Evolutionary conservation across 1,140 invertebrate species (phyloP).

Genomic region (Pinna nobilis): DNA sequence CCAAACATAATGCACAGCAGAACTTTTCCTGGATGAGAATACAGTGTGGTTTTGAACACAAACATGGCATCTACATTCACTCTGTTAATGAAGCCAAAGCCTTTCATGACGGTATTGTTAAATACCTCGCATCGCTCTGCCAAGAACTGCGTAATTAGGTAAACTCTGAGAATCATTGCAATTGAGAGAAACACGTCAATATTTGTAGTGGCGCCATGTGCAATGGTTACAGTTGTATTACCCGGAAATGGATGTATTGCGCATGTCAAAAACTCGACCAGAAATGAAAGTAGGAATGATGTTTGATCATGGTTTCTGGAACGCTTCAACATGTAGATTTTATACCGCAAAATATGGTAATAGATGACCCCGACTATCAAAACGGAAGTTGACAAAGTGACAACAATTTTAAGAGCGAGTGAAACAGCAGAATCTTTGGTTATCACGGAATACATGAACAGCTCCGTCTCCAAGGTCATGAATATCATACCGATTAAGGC

Average conservation of each 20-base stretch:
- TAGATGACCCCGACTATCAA: not conserved
- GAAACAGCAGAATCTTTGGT: not conserved
- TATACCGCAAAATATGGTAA: not conserved
- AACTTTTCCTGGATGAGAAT: not conserved
- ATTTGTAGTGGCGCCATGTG: not conserved
- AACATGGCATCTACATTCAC: not conserved
- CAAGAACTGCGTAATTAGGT: not conserved
- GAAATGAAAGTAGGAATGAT: not conserved
- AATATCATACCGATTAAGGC: not conserved
- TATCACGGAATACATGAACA: not conserved
- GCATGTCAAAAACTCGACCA: not conserved
- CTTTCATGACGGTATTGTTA: constrained; percentile 6
- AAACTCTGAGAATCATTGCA: not conserved
- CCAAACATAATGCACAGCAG: not conserved
- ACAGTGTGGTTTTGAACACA: not conserved
- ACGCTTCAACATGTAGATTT: too few species aligned
- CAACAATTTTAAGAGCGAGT: not conserved
- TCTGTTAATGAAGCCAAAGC: not conserved
- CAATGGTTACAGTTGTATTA: constrained; percentile 7
- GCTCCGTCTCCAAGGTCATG: not conserved
- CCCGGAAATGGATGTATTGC: constrained; percentile 2
- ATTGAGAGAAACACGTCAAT: not conserved
- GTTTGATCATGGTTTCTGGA: not conserved
- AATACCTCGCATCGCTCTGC: not conserved
- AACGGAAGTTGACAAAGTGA: not conserved